Conservation (phyloP, 2,113 vertebrate species). For the Chauna torquata region DNA sequence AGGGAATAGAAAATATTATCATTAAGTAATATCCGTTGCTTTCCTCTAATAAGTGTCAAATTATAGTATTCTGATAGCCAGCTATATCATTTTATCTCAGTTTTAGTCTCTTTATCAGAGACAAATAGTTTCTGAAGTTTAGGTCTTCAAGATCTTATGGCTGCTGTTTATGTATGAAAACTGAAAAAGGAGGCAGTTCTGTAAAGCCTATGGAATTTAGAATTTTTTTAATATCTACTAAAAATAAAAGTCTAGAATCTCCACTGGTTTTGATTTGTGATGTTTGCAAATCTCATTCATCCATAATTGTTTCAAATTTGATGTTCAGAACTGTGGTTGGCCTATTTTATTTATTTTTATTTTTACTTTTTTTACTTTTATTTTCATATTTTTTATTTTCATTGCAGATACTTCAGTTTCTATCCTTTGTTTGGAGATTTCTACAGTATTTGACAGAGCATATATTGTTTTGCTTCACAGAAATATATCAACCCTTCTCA, state of each 20-base stretch:
- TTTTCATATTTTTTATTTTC: background rate
- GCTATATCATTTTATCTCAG: background rate
- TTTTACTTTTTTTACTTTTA: too few relatives aligned
- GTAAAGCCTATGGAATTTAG: background rate
- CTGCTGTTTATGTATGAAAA: background rate
- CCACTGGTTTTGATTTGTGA: background rate
- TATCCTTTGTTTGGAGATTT: background rate
- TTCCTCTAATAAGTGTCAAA: background rate
- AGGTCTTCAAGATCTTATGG: background rate
- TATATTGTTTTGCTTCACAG: background rate
- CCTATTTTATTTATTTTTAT: too few relatives aligned
- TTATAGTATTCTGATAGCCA: background rate
- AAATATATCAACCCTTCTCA: background rate
- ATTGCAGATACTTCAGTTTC: background rate
- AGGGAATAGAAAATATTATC: background rate
- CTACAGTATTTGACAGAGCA: background rate
- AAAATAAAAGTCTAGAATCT: background rate
- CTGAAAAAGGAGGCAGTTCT: background rate
- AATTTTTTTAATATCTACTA: background rate
- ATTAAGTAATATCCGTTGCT: background rate
- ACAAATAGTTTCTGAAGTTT: background rate
- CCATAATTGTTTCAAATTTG: background rate
- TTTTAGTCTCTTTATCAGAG: background rate
- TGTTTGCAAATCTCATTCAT: background rate
- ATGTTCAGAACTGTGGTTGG: background rate